Base-by-base conservation (phyloP, 53 echinoderm and acorn worm genomes). In the Zoroaster sp. region DNA sequence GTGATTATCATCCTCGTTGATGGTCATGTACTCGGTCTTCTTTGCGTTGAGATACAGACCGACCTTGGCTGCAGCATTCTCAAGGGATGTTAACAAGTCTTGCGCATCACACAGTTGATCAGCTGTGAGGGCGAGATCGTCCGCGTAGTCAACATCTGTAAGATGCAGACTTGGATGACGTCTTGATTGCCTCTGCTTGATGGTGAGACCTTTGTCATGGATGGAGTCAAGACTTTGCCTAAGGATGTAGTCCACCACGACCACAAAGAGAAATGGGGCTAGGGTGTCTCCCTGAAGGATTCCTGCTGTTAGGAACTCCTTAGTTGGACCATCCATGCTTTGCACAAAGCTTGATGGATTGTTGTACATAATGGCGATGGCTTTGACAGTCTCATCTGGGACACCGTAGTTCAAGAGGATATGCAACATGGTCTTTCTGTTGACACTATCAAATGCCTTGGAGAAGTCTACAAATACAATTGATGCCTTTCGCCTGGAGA, bases 21-120 rank as follows among this genome's bases (percentile, higher is more conserved):
- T 17, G 13, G 0, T 23, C 87, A 73, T 23, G 73, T 72, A 75
- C 55, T 76, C 20, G 3, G 75, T 87, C 55, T 87, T 87, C 75
- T 75, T 75, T 9, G 75, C 63, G 3, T 76, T 87, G 5, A 87
- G 87, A 36, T 40, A 35, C 7, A 74, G 72, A 28, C 73, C 73
- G 15, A 72, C 72, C 21, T 72, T 39, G 3, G 73, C 35, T 67
- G 73, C 44, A 35, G 86, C 39, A 1, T 69, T 40, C 35, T 86
- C 73, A 28, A 86, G 31, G 4, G 87, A 45, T n/a, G 51, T 74
- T 1, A 87, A 74, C 21, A 87, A 74, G 38, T 75, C 87, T 54
- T 87, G 87, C 18, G 75, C 75, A 5, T 17, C 18, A n/a, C 11
- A 18, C 14, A 87, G 33, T 9, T 43, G 73, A 7, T 87, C 87